These are phyloP conservation scores for Argyresthia goedartella DNA, from an alignment of 2,888 invertebrate species.

Conservation along the genomic window DNA sequence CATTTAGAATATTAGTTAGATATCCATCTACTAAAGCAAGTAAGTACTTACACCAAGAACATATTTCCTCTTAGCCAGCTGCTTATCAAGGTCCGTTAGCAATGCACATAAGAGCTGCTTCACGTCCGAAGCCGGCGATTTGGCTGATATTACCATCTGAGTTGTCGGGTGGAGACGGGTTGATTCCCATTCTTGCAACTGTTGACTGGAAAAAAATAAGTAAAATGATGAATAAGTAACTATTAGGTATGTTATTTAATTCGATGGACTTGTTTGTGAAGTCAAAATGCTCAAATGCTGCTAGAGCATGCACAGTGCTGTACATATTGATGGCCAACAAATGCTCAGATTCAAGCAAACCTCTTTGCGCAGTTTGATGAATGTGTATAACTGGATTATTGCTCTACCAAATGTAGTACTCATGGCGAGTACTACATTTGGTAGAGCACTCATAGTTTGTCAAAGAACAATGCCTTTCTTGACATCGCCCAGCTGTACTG, in stretches of 20 bases:
- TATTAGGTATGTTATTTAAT: background rate
- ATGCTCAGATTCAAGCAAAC: background rate
- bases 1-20: too few species aligned
- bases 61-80: constrained; percentile 63
- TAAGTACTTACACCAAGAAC: constrained; percentile 69
- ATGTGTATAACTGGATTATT: background rate
- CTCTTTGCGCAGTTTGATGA: background rate
- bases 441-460: too few species aligned
- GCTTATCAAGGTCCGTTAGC: constrained; percentile 69
- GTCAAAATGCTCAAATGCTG: too few species aligned
- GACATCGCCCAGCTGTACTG: too few species aligned
- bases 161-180: constrained; percentile 71
- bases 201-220: constrained; percentile 44
- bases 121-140: constrained; percentile 65
- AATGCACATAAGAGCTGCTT: constrained; percentile 67
- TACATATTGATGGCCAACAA: too few species aligned
- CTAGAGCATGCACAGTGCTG: too few species aligned
- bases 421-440: too few species aligned
- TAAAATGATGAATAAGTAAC: background rate
- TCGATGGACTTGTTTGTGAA: background rate
- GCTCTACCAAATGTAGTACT: background rate
- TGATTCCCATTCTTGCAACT: constrained; percentile 77
- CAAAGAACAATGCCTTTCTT: too few species aligned
- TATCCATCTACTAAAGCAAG: too few species aligned
- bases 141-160: constrained; percentile 55